Conservation (phyloP, 2,113 vertebrate species). For the Nannospalax galili region DNA sequence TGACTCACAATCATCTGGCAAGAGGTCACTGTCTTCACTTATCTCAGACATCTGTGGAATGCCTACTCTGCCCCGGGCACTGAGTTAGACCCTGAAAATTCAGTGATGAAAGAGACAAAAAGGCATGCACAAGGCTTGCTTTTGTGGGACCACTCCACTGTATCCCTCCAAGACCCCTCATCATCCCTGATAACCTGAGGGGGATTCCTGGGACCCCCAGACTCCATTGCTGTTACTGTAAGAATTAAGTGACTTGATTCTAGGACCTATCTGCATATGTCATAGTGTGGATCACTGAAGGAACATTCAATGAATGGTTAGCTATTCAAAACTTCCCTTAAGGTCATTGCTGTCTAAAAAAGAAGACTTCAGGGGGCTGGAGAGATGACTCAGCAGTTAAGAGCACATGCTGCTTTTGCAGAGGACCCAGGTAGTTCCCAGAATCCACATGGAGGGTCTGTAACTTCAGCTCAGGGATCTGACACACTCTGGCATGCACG, state of each 20-base stretch:
- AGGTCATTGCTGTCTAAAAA: neutral
- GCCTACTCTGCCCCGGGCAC: neutral
- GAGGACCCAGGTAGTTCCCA: no score
- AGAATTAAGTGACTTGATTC: neutral
- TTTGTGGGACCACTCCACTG: neutral
- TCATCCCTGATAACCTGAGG: no score
- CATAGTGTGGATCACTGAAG: neutral
- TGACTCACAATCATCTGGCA: neutral
- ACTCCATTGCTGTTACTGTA: no score
- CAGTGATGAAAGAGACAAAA: neutral
- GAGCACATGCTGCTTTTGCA: no score
- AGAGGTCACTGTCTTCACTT: neutral
- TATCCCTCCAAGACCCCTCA: neutral
- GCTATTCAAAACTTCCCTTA: neutral
- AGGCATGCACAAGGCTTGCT: fast-evolving
- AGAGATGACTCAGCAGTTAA: no score
- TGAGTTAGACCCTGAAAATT: neutral
- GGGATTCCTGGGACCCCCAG: no score
- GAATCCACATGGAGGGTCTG: no score
- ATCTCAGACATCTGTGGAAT: neutral
- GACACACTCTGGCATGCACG: no score
- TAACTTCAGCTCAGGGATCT: no score
- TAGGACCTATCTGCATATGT: neutral
- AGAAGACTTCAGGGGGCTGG: no score
- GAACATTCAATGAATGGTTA: neutral